A percentile compares a stretch with the other conserved stretches of the same genome.
Conservation (phyloP, 2,113 vertebrate genomes). For the Pycnonotus jocosus region DNA sequence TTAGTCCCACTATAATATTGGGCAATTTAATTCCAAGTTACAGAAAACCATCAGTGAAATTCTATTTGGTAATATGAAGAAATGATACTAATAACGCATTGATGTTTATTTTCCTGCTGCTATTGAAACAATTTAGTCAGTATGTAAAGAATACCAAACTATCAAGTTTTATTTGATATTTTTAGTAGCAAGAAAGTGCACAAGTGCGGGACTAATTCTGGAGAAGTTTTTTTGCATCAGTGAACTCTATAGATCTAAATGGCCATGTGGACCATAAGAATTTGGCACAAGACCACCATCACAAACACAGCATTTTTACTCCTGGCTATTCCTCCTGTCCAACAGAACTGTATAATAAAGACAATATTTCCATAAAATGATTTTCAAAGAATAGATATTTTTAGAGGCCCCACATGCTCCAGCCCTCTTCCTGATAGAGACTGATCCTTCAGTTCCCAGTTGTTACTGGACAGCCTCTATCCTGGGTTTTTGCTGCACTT, state of each 20-base stretch:
- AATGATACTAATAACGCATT: background rate
- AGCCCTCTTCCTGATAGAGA: background rate
- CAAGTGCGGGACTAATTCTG: background rate
- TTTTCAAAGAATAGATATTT: background rate
- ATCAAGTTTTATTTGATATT: background rate
- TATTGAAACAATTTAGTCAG: background rate
- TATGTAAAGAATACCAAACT: background rate
- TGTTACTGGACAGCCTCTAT: background rate
- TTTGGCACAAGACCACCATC: background rate
- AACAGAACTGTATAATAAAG: background rate
- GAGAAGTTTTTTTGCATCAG: background rate
- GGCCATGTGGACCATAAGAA: accelerated
- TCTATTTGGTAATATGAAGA: background rate
- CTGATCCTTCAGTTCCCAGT: background rate
- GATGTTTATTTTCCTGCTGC: background rate
- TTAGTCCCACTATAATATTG: background rate
- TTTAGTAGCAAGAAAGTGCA: background rate
- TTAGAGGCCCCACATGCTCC: background rate
- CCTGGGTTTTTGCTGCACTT: background rate
- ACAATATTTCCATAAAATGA: background rate
- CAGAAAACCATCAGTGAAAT: background rate
- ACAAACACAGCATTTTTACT: background rate
- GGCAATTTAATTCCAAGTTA: background rate
- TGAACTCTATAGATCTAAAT: background rate
- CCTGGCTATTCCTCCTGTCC: background rate